A percentile compares a stretch with the other conserved stretches of the same genome.
Evolutionary conservation across 1,140 invertebrate genomes (phyloP).

Genomic region (Kradibia gibbosae): DNA sequence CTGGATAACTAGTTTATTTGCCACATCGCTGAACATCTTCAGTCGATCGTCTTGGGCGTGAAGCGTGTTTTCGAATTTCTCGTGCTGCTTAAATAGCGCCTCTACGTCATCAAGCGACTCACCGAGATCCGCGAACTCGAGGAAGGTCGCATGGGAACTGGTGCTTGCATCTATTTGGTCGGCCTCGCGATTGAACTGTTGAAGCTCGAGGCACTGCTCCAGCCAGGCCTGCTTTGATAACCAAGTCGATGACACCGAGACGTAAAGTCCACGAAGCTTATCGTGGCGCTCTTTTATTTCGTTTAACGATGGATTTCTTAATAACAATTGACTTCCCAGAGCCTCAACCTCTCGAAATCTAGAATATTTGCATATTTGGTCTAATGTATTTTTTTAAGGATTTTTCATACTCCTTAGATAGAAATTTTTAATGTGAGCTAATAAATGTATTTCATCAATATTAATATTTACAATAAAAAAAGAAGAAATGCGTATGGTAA

Average conservation of each 20-base stretch:
- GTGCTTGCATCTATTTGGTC: slow-evolving; percentile 97
- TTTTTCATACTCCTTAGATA: no score
- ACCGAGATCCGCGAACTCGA: slow-evolving; percentile 91
- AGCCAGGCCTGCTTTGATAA: slow-evolving; percentile 87
- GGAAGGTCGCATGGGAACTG: slow-evolving; percentile 92
- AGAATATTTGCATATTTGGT: background rate
- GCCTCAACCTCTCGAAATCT: slow-evolving; percentile 84
- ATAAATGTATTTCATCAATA: no score
- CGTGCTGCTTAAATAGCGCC: slow-evolving; percentile 92
- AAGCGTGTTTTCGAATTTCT: slow-evolving; percentile 95
- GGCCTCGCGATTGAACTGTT: slow-evolving; percentile 95
- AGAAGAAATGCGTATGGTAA: no score
- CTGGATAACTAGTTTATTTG: slow-evolving; percentile 86
- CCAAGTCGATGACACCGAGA: slow-evolving; percentile 82
- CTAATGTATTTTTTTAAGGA: no score
- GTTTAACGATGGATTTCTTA: slow-evolving; percentile 78
- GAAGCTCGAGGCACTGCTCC: slow-evolving; percentile 88
- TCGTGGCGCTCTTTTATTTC: slow-evolving; percentile 84
- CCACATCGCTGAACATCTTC: slow-evolving; percentile 88
- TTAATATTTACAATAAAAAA: no score
- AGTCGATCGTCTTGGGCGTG: slow-evolving; percentile 94
- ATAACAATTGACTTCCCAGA: slow-evolving; percentile 82
- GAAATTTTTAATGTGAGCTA: no score
- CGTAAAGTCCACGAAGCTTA: slow-evolving; percentile 83
- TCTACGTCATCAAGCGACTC: slow-evolving; percentile 96